phyloP scores from a whole-genome alignment of 30 jellyfish, hydroid and myxozoan genomes.

The Chrysaora quinquecirrha region DNA sequence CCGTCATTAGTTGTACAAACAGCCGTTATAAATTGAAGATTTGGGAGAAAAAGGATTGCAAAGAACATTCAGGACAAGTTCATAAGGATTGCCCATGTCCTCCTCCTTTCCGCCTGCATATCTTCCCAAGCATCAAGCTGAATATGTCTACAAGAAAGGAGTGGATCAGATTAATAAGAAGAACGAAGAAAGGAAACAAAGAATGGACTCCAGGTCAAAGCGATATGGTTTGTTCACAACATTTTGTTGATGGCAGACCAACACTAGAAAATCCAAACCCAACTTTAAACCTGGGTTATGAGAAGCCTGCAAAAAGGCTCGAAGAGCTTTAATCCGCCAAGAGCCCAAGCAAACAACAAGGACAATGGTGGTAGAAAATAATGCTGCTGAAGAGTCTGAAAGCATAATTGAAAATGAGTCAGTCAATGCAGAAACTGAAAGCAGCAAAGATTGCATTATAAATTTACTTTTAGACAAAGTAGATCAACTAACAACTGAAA shows the following conservation, averaged over 20 bases:
- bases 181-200: background rate
- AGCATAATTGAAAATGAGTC: background rate
- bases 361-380: background rate
- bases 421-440: background rate
- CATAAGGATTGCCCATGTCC: too few species aligned
- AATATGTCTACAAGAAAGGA: conserved; percentile 2
- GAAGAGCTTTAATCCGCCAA: background rate
- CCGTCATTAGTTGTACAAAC: too few species aligned
- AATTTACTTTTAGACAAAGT: background rate
- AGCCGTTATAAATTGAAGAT: too few species aligned
- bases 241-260: conserved; percentile 2
- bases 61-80: too few species aligned
- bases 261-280: conserved; percentile 2
- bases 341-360: background rate
- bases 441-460: background rate
- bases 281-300: background rate
- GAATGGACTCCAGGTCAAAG: conserved; percentile 5
- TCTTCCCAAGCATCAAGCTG: too few species aligned
- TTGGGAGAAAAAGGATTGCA: too few species aligned
- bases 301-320: conserved; percentile 1
- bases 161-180: background rate
- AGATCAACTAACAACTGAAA: background rate
- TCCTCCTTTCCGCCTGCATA: too few species aligned
- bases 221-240: conserved; percentile 1
- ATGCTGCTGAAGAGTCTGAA: conserved; percentile 4